Evolutionary conservation across 2,797 vertebrate genomes (phyloP), one percentile per base, ranked within the genome.

Genomic region (Scolopax rusticola): DNA sequence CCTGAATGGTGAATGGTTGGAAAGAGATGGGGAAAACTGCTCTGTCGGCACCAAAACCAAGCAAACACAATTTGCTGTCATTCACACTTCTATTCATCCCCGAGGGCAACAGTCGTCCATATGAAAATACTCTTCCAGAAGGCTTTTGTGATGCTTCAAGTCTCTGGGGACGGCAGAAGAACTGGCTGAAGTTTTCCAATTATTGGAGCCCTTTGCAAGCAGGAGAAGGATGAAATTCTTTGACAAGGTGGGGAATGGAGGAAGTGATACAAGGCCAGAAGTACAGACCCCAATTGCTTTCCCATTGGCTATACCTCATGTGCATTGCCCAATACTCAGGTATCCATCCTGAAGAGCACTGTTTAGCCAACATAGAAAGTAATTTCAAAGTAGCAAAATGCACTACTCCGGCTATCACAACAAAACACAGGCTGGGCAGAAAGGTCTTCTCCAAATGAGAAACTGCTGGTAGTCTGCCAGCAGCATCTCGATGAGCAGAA

Each of bases 231-330:
- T 15, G 45, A 30, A 71, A 41, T 21, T 16, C 27, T 65, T 25
- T 4, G 27, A 78, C 18, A 3, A 53, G 10, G 10, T 6, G 2
- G 13, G 13, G 32, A 60, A 43, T 1, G 5, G 12, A 68, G 18
- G 7, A 89, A 45, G 12, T 1, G 4, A 20, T 13, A 38, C 0
- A 0, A 78, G 84, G 40, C 4, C 57, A 80, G 32, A 40, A 71
- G 45, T 13, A 15, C 0, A 0, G 2, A 40, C 7, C 15, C 43
- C 20, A 7, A 27, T 4, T 15, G 8, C 12, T 36, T 70, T 61
- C 24, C 54, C 24, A 19, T 0, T 18, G 8, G 45, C 57, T n/a
- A 6, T 1, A 57, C 23, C 23, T 47, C 28, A 8, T 4, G 14
- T 12, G 8, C 21, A 28, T 4, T 23, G 20, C 5, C 32, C n/a